Base-by-base conservation (phyloP, 2,113 vertebrate species). In the Callocephalon fimbriatum region DNA sequence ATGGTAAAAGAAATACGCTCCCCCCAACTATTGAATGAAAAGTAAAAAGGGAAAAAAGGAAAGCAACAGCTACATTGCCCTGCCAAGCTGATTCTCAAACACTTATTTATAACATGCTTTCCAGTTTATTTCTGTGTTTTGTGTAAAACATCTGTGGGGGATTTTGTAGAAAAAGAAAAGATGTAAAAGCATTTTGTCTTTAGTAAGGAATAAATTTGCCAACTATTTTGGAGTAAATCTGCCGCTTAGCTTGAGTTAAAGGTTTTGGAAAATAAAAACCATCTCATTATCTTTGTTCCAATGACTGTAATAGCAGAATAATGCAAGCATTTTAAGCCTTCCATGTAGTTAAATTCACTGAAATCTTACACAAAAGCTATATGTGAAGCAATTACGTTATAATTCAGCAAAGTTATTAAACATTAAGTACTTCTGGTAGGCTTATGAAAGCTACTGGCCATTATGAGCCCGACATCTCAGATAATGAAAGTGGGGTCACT, bases 181-280 rank as follows among this genome's bases (percentile, higher is more conserved):
- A 38, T 4, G 8, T 40, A 88, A 86, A 93, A 82, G 15, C 38
- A 66, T 75, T 79, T 72, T 62, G 13, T 48, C 10, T 71, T 71
- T 27, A 83, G 20, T 27, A 63, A 62, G 16, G 59, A 70, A 77
- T 56, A 78, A 7, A 48, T 65, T 88, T 93, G 56, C 66, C 72
- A 37, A 56, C 27, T 88, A 47, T 80, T 86, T 90, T 74, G n/a
- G 76, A 92, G 85, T 67, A 71, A 90, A 80, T 70, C 38, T 94
- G 63, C 22, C 59, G 77, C 80, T 86, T 94, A 94, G 54, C 38
- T 67, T 86, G 62, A 90, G 31, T 76, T 94, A 70, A 82, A 92
- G 23, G 29, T 54, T 88, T 77, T 59, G 51, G 78, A 80, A 90
- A 92, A 92, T 94, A 83, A 86, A 92, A 71, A 2, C 0, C 14